Evolutionary conservation across 2,113 vertebrate genomes (phyloP), one percentile per base, ranked within the genome.

Genomic region (Sturnus vulgaris): DNA sequence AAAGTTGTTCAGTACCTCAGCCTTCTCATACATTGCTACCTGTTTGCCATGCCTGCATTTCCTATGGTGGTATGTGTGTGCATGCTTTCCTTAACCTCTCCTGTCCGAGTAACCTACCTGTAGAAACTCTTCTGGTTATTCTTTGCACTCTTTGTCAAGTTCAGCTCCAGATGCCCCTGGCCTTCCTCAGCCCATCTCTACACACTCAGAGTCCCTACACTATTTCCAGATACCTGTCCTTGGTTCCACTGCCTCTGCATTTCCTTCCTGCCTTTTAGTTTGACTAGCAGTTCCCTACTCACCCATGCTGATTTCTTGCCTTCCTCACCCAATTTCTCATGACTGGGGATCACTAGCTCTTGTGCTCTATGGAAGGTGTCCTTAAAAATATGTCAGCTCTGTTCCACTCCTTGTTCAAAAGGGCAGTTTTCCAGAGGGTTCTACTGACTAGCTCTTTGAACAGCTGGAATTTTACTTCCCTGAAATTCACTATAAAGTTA

Each of bases 51-150:
- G 40, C n/a, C 22, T 14, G n/a, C 28, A 28, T 28, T 55, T 55
- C n/a, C 33, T 11, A 33, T 0, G 3, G 28, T 2, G 10, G 25
- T 20, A 6, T 13, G 7, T 25, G 47, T 31, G 49, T 14, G 11
- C 33, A 37, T 1, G 0, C 56, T 52, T 50, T 35, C 33, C 27
- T 33, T 47, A 14, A 49, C 15, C 11, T 73, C 42, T 55, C 23
- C 28, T 56, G 17, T 46, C 14, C 39, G 14, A 30, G 33, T 27
- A 33, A 73, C 18, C 10, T 9, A 73, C 4, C 33, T 31, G 18
- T 18, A 64, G n/a, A 72, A 63, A 31, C 14, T 18, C 6, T 55
- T 47, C 49, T 46, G 37, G 28, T n/a, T 64, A 39, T 44, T 46
- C 11, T 39, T 47, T 9, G 7, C 9, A 23, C 10, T 6, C 15